Evolutionary conservation across 92 coral and sea anemone species (phyloP).

Genomic region (Parazoanthus atlanticus): DNA sequence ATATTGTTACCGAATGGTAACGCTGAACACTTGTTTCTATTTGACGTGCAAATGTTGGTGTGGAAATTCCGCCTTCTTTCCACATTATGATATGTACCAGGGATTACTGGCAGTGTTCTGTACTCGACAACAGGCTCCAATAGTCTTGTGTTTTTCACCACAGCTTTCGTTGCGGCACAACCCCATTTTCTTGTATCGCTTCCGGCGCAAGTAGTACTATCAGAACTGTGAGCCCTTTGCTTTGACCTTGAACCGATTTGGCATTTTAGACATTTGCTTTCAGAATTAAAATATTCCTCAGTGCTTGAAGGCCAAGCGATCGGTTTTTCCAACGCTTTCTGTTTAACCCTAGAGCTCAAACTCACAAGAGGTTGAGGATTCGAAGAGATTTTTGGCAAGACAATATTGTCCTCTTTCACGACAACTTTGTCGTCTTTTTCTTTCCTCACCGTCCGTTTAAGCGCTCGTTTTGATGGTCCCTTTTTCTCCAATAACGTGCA

Average conservation of each 20-base stretch:
- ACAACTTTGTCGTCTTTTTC: background rate
- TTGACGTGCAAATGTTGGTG: background rate
- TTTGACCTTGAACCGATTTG: background rate
- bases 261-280: background rate
- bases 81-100: background rate
- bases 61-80: background rate
- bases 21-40: background rate
- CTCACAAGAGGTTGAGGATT: conserved; percentile 20
- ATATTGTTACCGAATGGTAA: background rate
- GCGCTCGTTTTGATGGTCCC: background rate
- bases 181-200: background rate
- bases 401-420: background rate
- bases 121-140: conserved; percentile 3
- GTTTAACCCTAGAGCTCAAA: background rate
- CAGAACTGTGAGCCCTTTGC: background rate
- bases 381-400: conserved; percentile 10
- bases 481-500: conserved; percentile 45
- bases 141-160: background rate
- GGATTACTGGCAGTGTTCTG: conserved; percentile 7
- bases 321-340: background rate
- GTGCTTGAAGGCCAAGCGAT: background rate
- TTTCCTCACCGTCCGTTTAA: background rate
- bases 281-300: background rate
- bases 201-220: background rate
- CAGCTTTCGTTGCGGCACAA: background rate